These are phyloP conservation scores for Gadopsis marmoratus DNA, from an alignment of 2,797 vertebrate species.

Conservation along the genomic window DNA sequence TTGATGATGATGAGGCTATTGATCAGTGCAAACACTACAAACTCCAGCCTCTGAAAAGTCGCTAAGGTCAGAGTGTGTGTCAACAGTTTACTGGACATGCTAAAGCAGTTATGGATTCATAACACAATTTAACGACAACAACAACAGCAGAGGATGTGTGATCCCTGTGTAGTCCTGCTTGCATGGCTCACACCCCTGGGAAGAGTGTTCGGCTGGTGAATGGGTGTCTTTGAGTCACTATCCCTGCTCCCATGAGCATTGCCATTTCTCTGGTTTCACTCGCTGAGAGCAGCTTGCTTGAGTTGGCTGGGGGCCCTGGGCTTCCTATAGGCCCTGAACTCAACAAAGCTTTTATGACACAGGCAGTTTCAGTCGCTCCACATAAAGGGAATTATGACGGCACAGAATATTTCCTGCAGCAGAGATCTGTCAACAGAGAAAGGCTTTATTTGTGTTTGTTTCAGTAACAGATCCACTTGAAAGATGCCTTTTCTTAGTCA, in stretches of 20 bases:
- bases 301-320: slow-evolving; percentile 49
- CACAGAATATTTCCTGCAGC: slow-evolving; percentile 46
- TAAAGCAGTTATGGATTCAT: slow-evolving; percentile 37
- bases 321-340: slow-evolving; percentile 61
- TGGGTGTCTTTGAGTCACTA: slow-evolving; percentile 68
- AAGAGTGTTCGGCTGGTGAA: slow-evolving; percentile 61
- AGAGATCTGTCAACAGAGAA: slow-evolving; percentile 35
- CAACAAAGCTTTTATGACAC: slow-evolving; percentile 71
- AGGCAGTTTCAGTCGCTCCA: slow-evolving; percentile 56
- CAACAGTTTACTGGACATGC: slow-evolving; percentile 11
- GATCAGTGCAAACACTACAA: not conserved
- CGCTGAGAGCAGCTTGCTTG: slow-evolving; percentile 53
- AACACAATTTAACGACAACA: slow-evolving; percentile 16
- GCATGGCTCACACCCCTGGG: slow-evolving; percentile 53
- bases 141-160: slow-evolving; percentile 47
- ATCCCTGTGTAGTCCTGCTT: slow-evolving; percentile 31
- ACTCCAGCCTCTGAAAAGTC: not conserved
- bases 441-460: slow-evolving; percentile 9
- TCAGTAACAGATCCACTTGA: slow-evolving; percentile 21
- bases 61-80: slow-evolving; percentile 14
- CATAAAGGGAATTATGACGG: slow-evolving; percentile 46
- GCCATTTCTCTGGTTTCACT: slow-evolving; percentile 80
- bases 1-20: not conserved
- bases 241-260: slow-evolving; percentile 66
- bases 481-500: slow-evolving; percentile 6